Evolutionary conservation across 2,888 invertebrate species (phyloP).

Genomic region (Piscicola geometra): DNA sequence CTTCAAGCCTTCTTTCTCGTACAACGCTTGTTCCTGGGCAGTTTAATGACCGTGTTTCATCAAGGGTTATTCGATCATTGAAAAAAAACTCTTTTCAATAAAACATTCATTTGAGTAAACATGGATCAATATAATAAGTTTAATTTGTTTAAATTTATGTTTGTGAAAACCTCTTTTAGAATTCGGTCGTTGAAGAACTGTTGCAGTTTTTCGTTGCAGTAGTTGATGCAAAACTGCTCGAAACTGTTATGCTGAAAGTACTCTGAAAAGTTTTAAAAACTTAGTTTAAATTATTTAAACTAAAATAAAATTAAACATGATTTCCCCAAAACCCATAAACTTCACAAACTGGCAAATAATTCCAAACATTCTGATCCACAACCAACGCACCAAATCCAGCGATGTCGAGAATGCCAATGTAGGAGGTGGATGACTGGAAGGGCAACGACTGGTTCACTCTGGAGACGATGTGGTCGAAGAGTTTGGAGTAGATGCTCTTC

Average conservation of each 20-base stretch:
- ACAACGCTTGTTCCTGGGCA: constrained; percentile 76
- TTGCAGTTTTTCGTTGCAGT: constrained; percentile 96
- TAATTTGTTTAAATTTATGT: background rate
- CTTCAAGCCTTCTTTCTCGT: constrained; percentile 82
- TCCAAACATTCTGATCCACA: too few species aligned
- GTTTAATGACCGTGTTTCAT: background rate
- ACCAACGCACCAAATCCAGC: constrained; percentile 79
- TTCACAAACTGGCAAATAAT: too few species aligned
- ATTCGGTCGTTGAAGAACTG: constrained; percentile 97
- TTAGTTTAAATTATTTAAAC: too few species aligned
- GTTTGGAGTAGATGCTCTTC: constrained; percentile 86
- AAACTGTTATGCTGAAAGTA: constrained; percentile 76
- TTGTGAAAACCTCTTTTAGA: constrained; percentile 66
- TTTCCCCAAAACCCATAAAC: too few species aligned
- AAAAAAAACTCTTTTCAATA: background rate
- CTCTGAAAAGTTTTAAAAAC: too few species aligned
- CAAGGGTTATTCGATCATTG: background rate
- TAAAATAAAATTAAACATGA: too few species aligned
- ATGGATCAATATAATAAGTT: background rate
- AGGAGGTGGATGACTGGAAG: constrained; percentile 83
- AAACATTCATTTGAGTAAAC: background rate
- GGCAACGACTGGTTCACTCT: constrained; percentile 91
- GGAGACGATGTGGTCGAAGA: constrained; percentile 91
- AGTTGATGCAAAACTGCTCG: constrained; percentile 91
- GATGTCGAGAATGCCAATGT: constrained; percentile 91